Conservation (phyloP, 1,140 invertebrate genomes). For the Nephila pilipes region DNA sequence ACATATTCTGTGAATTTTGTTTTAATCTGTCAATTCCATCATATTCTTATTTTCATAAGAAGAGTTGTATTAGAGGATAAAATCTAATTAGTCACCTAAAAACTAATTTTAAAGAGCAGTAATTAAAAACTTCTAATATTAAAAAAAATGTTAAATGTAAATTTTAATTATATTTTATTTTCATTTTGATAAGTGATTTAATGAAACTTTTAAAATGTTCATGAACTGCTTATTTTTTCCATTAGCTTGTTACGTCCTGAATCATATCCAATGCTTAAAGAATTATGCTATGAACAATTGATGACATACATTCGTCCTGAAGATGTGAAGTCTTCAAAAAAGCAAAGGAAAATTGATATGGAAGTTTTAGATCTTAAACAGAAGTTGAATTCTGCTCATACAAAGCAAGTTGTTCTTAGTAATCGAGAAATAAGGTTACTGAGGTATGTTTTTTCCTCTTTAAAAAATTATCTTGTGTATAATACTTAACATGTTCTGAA, state of each 20-base stretch:
- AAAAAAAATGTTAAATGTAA: too few species aligned
- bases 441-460: constrained; percentile 83
- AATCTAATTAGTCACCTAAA: too few species aligned
- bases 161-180: too few species aligned
- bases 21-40: too few species aligned
- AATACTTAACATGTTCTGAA: neutral
- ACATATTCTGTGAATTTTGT: too few species aligned
- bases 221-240: neutral
- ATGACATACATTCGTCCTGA: constrained; percentile 91
- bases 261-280: constrained; percentile 87
- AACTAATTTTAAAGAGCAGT: too few species aligned
- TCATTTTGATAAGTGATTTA: too few species aligned
- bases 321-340: constrained; percentile 91
- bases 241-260: constrained; percentile 84
- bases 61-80: too few species aligned
- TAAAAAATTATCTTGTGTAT: neutral
- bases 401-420: constrained; percentile 91
- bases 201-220: neutral
- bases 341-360: constrained; percentile 93
- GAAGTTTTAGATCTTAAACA: constrained; percentile 93
- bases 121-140: too few species aligned
- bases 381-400: constrained; percentile 85
- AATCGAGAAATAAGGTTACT: constrained; percentile 94
- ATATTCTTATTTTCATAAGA: too few species aligned
- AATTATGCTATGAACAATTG: constrained; percentile 93